A percentile compares a stretch with the other conserved stretches of the same genome.
Evolutionary conservation across 2,797 vertebrate species (phyloP).

Genomic region (Sebastes wilsoni): DNA sequence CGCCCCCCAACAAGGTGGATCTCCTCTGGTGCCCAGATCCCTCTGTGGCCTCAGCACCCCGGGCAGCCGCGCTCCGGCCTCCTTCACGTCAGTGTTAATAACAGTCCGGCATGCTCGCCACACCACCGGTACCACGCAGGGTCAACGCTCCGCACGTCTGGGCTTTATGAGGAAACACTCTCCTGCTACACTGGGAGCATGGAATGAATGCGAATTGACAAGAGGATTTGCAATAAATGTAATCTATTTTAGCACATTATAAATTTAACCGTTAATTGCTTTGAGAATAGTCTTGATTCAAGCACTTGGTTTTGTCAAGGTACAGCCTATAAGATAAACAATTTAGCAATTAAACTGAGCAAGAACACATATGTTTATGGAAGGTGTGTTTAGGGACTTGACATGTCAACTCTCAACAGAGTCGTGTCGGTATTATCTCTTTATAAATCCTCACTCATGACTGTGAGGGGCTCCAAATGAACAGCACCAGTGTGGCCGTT

Average conservation of each 20-base stretch:
- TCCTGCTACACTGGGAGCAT: not conserved
- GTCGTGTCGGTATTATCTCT: constrained; percentile 19
- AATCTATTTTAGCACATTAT: constrained; percentile 49
- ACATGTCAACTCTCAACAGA: constrained; percentile 49
- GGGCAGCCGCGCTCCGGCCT: not conserved
- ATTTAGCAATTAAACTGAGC: constrained; percentile 50
- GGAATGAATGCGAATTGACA: constrained; percentile 21
- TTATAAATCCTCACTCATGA: constrained; percentile 35
- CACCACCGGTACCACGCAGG: not conserved
- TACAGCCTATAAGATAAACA: constrained; percentile 20
- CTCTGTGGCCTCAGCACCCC: constrained; percentile 26
- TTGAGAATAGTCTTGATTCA: constrained; percentile 31
- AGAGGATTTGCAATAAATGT: constrained; percentile 23
- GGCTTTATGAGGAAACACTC: constrained; percentile 16
- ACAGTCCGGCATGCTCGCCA: constrained; percentile 27
- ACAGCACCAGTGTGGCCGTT: not conserved
- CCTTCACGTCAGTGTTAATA: constrained; percentile 54
- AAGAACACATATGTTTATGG: constrained; percentile 39
- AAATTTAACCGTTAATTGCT: constrained; percentile 43
- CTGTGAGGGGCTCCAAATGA: constrained; percentile 6
- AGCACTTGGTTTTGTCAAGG: constrained; percentile 7
- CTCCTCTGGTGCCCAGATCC: constrained; percentile 36
- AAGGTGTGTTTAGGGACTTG: constrained; percentile 16
- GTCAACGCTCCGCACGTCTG: constrained; percentile 12
- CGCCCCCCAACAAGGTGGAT: constrained; percentile 52